Evolutionary conservation across 1,140 invertebrate genomes (phyloP).

Genomic region (Caerostris extrusa): DNA sequence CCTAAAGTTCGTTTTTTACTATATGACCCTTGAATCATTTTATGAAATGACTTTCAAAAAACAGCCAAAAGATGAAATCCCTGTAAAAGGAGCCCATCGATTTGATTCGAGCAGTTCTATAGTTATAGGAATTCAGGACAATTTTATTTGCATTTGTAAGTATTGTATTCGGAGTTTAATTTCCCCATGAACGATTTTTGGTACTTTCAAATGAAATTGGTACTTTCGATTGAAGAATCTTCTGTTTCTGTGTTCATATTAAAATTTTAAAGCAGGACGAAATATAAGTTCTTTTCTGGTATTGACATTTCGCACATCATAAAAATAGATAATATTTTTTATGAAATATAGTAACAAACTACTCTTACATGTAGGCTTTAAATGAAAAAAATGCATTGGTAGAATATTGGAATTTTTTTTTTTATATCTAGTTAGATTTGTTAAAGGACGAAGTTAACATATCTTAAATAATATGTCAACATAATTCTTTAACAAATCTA

Average conservation of each 20-base stretch:
- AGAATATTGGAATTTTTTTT: too few relatives aligned
- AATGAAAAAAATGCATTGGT: too few relatives aligned
- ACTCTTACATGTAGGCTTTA: too few relatives aligned
- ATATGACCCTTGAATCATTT: slow-evolving; percentile 34
- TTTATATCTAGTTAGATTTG: too few relatives aligned
- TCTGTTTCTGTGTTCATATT: background rate
- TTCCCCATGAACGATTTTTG: slow-evolving; percentile 11
- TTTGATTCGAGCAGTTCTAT: background rate
- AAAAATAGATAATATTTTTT: too few relatives aligned
- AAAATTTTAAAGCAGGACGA: background rate
- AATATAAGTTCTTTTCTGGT: background rate
- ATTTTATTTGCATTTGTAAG: background rate
- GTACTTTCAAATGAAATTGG: background rate
- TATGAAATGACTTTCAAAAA: slow-evolving; percentile 49
- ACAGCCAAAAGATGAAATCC: slow-evolving; percentile 13
- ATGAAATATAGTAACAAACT: too few relatives aligned
- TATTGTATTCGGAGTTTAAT: slow-evolving; percentile 15
- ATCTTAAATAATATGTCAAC: too few relatives aligned
- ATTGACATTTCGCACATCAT: too few relatives aligned
- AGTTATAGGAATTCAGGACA: background rate
- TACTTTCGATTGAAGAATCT: background rate
- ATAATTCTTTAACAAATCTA: too few relatives aligned
- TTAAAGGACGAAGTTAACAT: too few relatives aligned
- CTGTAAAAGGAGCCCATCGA: slow-evolving; percentile 12
- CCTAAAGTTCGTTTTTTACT: background rate